phyloP scores from a whole-genome alignment of 2,888 invertebrate species.

The Megamerina dolium region DNA sequence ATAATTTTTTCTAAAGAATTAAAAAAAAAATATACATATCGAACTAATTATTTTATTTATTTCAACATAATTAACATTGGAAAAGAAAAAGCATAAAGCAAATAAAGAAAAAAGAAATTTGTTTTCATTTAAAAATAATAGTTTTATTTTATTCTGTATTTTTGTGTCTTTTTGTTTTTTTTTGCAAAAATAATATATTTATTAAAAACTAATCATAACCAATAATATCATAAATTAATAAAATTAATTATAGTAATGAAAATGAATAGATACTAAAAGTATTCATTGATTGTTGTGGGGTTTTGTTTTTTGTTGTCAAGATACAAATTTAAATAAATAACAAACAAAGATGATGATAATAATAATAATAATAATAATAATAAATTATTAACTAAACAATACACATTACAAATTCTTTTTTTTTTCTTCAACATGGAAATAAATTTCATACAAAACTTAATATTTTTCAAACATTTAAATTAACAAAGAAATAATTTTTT shows the following conservation, averaged over 20 bases:
- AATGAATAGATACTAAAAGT: not conserved
- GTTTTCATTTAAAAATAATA: slow-evolving; percentile 13
- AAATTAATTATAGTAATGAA: slow-evolving; percentile 16
- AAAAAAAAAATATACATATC: too few species aligned
- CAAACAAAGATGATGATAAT: slow-evolving; percentile 8
- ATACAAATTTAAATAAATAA: slow-evolving; percentile 10
- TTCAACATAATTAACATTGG: too few species aligned
- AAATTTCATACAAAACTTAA: too few species aligned
- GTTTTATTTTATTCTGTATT: too few species aligned
- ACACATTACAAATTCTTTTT: too few species aligned
- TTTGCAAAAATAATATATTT: slow-evolving; percentile 29
- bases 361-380: not conserved
- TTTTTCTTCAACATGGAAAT: too few species aligned
- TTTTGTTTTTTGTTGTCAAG: slow-evolving; percentile 8
- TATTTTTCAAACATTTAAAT: too few species aligned
- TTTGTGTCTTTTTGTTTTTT: slow-evolving; percentile 21
- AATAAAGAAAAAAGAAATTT: slow-evolving; percentile 15
- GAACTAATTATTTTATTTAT: too few species aligned
- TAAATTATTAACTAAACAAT: too few species aligned
- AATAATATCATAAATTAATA: slow-evolving; percentile 44
- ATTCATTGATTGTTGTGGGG: not conserved
- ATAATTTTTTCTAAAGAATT: too few species aligned
- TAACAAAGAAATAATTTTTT: too few species aligned
- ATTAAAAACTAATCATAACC: slow-evolving; percentile 44
- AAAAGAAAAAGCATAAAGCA: slow-evolving; percentile 7